Evolutionary conservation across 2,113 vertebrate genomes (phyloP).

Genomic region (Oncorhynchus clarkii): DNA sequence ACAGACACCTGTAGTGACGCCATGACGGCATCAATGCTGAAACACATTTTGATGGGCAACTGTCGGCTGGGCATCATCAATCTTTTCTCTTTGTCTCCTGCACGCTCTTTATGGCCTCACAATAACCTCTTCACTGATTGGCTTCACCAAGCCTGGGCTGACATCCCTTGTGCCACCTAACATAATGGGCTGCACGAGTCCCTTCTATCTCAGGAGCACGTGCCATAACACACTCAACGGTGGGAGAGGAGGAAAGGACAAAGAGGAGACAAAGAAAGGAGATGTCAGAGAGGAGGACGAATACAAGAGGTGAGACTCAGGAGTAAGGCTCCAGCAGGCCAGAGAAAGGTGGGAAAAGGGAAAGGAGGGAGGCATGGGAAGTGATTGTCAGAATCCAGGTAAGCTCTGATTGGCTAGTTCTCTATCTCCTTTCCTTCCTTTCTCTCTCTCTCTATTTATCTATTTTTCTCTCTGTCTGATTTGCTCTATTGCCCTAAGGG

Average conservation of each 20-base stretch:
- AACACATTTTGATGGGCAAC: constrained; percentile 3
- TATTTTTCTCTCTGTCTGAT: constrained; percentile 56
- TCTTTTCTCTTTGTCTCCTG: constrained; percentile 12
- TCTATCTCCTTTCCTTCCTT: constrained; percentile 49
- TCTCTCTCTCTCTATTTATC: constrained; percentile 44
- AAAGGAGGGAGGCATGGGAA: constrained; percentile 76
- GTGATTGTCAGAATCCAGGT: constrained; percentile 98
- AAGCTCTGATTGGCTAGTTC: constrained; percentile 81
- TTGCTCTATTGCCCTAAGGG: constrained; percentile 40
- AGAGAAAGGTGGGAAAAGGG: constrained; percentile 27
- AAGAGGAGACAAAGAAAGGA: neutral
- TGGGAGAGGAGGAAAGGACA: constrained; percentile 41
- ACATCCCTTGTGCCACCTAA: constrained; percentile 32
- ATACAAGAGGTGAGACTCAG: too few relatives aligned
- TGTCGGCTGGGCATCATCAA: neutral
- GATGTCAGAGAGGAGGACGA: constrained; percentile 9
- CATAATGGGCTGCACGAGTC: constrained; percentile 20
- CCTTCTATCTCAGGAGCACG: neutral
- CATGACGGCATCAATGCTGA: constrained; percentile 8
- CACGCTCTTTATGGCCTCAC: constrained; percentile 19
- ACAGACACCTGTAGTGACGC: neutral
- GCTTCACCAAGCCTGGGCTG: constrained; percentile 37
- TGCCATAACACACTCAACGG: neutral
- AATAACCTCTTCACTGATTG: constrained; percentile 52
- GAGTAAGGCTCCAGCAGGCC: constrained; percentile 11